phyloP scores from a whole-genome alignment of 2,888 invertebrate species.

The Seira musarum region DNA sequence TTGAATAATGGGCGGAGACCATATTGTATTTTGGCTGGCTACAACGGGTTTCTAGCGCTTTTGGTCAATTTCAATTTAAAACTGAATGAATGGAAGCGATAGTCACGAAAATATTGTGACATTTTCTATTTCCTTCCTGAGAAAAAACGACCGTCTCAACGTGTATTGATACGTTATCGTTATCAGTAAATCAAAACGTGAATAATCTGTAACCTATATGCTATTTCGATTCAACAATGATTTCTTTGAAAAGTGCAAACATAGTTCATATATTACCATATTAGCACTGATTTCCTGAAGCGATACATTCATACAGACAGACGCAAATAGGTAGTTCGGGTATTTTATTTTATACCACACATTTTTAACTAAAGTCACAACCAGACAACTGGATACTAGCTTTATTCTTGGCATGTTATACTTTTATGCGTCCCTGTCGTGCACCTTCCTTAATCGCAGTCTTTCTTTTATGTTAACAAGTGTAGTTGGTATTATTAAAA shows the following conservation, averaged over 20 bases:
- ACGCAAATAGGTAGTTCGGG: too few relatives aligned
- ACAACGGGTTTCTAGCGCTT: neutral
- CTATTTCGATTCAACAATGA: neutral
- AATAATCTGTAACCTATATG: neutral
- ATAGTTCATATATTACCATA: too few relatives aligned
- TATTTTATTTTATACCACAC: neutral
- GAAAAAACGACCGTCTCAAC: neutral
- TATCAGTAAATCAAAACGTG: neutral
- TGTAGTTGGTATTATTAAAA: neutral
- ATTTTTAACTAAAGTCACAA: neutral
- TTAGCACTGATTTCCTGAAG: neutral
- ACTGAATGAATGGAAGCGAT: conserved; percentile 26
- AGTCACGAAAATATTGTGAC: conserved; percentile 65
- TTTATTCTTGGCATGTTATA: neutral
- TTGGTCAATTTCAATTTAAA: neutral
- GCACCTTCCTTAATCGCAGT: neutral
- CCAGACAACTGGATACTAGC: conserved; percentile 5
- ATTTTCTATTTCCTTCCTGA: conserved; percentile 32
- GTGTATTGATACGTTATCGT: neutral
- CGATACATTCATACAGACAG: neutral
- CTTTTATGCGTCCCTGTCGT: conserved; percentile 1
- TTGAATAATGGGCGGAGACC: conserved; percentile 16
- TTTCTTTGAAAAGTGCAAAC: neutral
- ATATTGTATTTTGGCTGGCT: neutral
- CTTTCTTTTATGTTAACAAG: too few relatives aligned